Conservation (phyloP, 1,140 invertebrate species). For the Triops cancriformis region DNA sequence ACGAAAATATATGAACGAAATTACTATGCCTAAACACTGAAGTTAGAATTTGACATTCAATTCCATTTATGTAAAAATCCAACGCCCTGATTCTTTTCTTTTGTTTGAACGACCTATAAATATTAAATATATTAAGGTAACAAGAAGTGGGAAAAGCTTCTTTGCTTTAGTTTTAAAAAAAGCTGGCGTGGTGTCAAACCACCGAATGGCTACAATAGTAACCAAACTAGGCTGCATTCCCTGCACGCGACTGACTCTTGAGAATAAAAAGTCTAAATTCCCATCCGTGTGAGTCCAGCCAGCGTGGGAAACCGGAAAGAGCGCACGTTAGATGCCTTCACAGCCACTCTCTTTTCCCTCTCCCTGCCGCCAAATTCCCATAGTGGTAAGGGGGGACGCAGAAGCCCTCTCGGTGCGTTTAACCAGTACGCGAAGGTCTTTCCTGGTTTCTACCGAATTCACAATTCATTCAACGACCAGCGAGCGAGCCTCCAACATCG, state of each 20-base stretch:
- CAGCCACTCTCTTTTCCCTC: not conserved
- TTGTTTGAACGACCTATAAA: too few relatives aligned
- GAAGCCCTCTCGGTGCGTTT: not conserved
- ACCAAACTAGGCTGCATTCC: not conserved
- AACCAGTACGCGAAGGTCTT: not conserved
- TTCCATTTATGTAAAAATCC: too few relatives aligned
- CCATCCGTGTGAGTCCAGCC: not conserved
- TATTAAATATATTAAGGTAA: too few relatives aligned
- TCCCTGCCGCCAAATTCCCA: not conserved
- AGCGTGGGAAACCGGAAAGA: constrained; percentile 5
- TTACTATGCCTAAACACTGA: too few relatives aligned
- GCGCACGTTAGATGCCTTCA: not conserved
- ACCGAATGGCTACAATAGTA: too few relatives aligned
- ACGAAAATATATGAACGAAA: too few relatives aligned
- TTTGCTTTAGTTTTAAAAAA: too few relatives aligned
- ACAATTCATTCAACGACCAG: constrained; percentile 5
- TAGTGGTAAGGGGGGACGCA: not conserved
- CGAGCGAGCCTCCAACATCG: not conserved
- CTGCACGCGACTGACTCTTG: not conserved
- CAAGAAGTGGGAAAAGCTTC: too few relatives aligned
- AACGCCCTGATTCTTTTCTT: too few relatives aligned
- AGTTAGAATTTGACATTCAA: too few relatives aligned
- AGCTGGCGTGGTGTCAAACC: too few relatives aligned
- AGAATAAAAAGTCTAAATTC: not conserved
- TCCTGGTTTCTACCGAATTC: not conserved